Base-by-base conservation (phyloP, 2,113 vertebrate species). In the Natator depressus region DNA sequence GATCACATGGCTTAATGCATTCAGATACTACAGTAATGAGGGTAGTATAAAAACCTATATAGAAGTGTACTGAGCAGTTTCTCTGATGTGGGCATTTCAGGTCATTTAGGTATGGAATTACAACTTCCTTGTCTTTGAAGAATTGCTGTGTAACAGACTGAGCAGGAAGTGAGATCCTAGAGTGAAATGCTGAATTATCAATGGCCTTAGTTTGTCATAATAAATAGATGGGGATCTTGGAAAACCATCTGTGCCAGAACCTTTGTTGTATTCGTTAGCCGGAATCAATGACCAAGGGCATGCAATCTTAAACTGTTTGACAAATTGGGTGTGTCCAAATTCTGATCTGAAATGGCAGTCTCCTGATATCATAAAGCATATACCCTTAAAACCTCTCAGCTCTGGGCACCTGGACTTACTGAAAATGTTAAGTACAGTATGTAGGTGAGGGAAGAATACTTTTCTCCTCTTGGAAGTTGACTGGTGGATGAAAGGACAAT, bases 221-320 rank as follows among this genome's bases (percentile, higher is more conserved):
- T 79, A 2, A 85, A 47, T 50, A 82, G 55, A 89, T 75, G 55
- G 82, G 87, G 87, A 12, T 9, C 8, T 27, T 83, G 75, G 53
- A 89, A 50, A 49, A 55, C 42, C 80, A 93, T 85, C 85, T 72
- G 38, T 5, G 27, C 57, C 80, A 88, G 90, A 94, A 59, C 17
- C 88, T 76, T 49, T 42, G 14, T 50, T 88, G 31, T 31, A 82
- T 88, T 95, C 93, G 85, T 84, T 95, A 91, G 89, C 89, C 79
- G 84, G 78, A n/a, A 35, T 69, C 50, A 80, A 55, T 83, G 84
- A 80, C 89, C 55, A 80, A 90, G 90, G 11, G 88, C 5, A 3
- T 16, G 20, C 5, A 16, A 35, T 19, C 20, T 19, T 54, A 76
- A 76, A 20, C 24, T 51, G 72, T 57, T 89, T 92, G 55, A 91